These are phyloP conservation scores for Chelmon rostratus DNA, from an alignment of 2,797 vertebrate species.

Conservation along the genomic window DNA sequence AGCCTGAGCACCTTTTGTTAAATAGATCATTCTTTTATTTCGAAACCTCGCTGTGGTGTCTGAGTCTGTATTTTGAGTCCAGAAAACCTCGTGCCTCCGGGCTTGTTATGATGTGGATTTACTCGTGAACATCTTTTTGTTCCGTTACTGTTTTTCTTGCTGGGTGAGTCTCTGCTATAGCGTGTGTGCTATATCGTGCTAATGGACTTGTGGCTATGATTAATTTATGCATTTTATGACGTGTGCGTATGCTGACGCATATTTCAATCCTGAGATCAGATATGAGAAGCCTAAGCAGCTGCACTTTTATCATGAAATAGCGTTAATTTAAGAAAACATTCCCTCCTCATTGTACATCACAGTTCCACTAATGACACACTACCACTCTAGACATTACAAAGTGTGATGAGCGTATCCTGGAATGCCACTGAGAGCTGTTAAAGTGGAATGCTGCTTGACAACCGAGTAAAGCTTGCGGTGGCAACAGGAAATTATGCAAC, in stretches of 20 bases:
- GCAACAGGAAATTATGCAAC: constrained; percentile 55
- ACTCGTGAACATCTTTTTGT: neutral
- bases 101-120: neutral
- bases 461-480: constrained; percentile 29
- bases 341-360: constrained; percentile 22
- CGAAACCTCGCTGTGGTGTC: too few species aligned
- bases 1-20: too few species aligned
- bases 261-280: constrained; percentile 46
- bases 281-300: constrained; percentile 32
- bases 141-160: neutral
- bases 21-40: too few species aligned
- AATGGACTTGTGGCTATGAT: constrained; percentile 32
- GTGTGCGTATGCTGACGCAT: constrained; percentile 28
- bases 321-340: constrained; percentile 55
- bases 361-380: neutral
- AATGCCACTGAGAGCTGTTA: constrained; percentile 45
- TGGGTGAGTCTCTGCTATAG: neutral
- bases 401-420: constrained; percentile 44
- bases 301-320: constrained; percentile 6
- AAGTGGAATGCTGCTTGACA: constrained; percentile 24
- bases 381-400: constrained; percentile 37
- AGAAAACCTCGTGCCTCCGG: too few species aligned
- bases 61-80: too few species aligned
- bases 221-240: constrained; percentile 15
- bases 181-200: neutral